Evolutionary conservation across 30 jellyfish, hydroid and myxozoan species (phyloP), one percentile per base, ranked within the genome.

Genomic region (Cassiopea andromeda): DNA sequence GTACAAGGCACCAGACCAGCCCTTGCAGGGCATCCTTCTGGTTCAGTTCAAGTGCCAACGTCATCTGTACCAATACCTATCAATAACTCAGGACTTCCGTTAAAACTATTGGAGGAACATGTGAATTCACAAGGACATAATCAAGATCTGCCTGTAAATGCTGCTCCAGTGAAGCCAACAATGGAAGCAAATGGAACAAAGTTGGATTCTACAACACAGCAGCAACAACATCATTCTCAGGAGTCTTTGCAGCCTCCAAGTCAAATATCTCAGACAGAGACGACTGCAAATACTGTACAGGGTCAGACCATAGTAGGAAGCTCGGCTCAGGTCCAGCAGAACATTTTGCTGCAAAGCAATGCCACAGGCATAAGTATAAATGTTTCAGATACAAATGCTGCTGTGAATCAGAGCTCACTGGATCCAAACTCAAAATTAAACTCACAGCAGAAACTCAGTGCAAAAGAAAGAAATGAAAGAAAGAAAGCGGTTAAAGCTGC

Each of bases 401-500:
- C 46, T 1, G 83, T 15, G 75, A 17, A 46, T 17, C 81, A 60
- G 83, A 82, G 27, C 60, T 27, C 60, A n/a, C 54, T 85, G 1
- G 93, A 46, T 10, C 60, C 66, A 7, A 87, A 46, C 10, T 17
- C 66, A 7, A 87, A 87, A 54, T 58, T 87, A 72, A 72, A 59
- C 12, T 73, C 94, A 7, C 79, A 80, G 43, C 94, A 66, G 61
- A 87, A 87, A 48, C 88, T 57, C 60, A 77, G 71, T 43, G 75
- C 94, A 2, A 87, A 87, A 27, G 94, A 87, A 48, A 87, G 79
- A 78, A 66, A 76, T 76, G 94, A 87, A 49, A 74, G 94, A 15
- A 87, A 87, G 77, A 87, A 87, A 54, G 94, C 94, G 18, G 76
- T 87, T 70, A 87, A 87, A 48, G 89, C 89, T 7, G 94, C 94